Base-by-base conservation (phyloP, 2,113 vertebrate species). In the Hemicordylus capensis region DNA sequence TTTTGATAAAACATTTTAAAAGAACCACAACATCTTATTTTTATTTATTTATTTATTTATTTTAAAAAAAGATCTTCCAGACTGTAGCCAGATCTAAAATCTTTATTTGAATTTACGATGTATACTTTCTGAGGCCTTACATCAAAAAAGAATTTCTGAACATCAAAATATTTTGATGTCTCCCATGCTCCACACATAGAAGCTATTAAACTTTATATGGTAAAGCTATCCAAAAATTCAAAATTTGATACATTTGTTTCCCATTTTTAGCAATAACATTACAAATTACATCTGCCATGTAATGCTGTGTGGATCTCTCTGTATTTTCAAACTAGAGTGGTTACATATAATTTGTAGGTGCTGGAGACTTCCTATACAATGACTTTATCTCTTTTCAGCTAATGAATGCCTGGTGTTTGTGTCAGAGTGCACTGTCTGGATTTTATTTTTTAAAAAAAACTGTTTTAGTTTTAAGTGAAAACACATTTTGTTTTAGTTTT, bases 381-480 rank as follows among this genome's bases (percentile, higher is more conserved):
- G 46, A 81, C 73, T 5, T 26, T 31, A 76, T 93, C 72, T 83
- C 61, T 61, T 24, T 63, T 79, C 89, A 64, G 90, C 81, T 81
- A 89, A 92, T 93, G 2, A 1, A 81, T 46, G 77, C 28, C 39
- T 84, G 11, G 51, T 89, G 2, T 82, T 76, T 80, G 81, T 87
- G 8, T 86, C 54, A 89, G 76, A 66, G 74, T 88, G 15, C 15
- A 70, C 44, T 80, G 73, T 70, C 0, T 1, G 24, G 67, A 2
- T 87, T n/a, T n/a, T n/a, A n/a, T n/a, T n/a, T n/a, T n/a, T n/a
- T 91, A 14, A 88, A 91, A 67, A 88, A 82, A 90, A 66, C 0
- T 89, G 48, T 85, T 90, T 76, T 80, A 58, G 8, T 86, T 91
- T 88, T 86, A 44, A 86, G 90, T 73, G 83, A 90, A 26, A 56